phyloP scores from a whole-genome alignment of 2,113 vertebrate genomes.

The Sinocyclocheilus rhinocerous region DNA sequence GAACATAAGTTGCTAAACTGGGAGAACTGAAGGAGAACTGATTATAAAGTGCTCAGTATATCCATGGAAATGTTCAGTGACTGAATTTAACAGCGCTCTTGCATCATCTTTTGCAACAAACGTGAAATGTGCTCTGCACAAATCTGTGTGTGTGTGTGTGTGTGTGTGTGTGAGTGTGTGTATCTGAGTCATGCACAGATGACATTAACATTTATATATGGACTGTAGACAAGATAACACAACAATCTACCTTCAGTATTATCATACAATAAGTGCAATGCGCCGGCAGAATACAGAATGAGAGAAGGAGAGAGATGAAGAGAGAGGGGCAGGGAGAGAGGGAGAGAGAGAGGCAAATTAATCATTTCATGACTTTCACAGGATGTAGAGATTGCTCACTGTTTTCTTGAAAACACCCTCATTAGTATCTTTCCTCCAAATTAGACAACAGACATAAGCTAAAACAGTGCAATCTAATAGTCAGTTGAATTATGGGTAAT shows the following conservation, averaged over 20 bases:
- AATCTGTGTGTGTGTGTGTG: not conserved
- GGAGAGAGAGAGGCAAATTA: slow-evolving; percentile 3
- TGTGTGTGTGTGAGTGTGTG: too few species aligned
- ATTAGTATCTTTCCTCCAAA: slow-evolving; percentile 40
- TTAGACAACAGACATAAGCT: slow-evolving; percentile 5
- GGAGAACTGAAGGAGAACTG: not conserved
- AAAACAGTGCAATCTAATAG: not conserved
- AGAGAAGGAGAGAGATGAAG: slow-evolving; percentile 13
- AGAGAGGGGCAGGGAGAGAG: not conserved
- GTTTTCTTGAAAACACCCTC: slow-evolving; percentile 44
- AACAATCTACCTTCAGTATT: slow-evolving; percentile 34
- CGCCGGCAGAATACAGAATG: slow-evolving; percentile 4
- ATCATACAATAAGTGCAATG: slow-evolving; percentile 26
- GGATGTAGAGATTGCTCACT: slow-evolving; percentile 44
- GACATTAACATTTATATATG: slow-evolving; percentile 26
- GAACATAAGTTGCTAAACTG: not conserved
- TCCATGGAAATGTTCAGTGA: not conserved
- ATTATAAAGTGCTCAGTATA: not conserved
- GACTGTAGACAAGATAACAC: slow-evolving; percentile 36
- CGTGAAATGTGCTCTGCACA: slow-evolving; percentile 21
- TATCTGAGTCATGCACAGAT: slow-evolving; percentile 13
- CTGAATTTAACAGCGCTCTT: slow-evolving; percentile 10
- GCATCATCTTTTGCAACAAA: slow-evolving; percentile 39
- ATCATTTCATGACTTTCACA: slow-evolving; percentile 50
- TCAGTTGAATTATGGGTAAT: slow-evolving; percentile 22